phyloP scores from a whole-genome alignment of 2,888 invertebrate species.

The Disparrhopalites patrizii region DNA sequence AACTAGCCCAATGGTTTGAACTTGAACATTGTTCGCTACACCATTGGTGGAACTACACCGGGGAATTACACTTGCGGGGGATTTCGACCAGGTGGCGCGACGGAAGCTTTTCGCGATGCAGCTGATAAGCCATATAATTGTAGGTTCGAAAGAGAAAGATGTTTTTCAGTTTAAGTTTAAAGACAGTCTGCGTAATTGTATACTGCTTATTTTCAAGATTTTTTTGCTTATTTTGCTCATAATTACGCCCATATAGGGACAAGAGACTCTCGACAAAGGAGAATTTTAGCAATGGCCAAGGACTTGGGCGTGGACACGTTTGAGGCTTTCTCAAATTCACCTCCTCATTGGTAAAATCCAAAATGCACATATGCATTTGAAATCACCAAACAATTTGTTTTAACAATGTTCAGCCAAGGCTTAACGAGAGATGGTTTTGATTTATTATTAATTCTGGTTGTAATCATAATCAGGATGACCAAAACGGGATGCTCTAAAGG shows the following conservation, averaged over 20 bases:
- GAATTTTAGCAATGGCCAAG: constrained; percentile 34
- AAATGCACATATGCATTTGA: background rate
- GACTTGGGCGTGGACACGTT: constrained; percentile 38
- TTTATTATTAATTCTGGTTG: background rate
- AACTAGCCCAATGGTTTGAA: constrained; percentile 39
- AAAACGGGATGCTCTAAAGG: constrained; percentile 45
- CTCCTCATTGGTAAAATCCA: constrained; percentile 42
- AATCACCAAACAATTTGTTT: too few relatives aligned
- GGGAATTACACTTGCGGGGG: constrained; percentile 32
- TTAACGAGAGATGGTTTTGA: too few relatives aligned
- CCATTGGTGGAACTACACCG: constrained; percentile 45
- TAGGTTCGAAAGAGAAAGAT: too few relatives aligned
- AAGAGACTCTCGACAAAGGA: constrained; percentile 38
- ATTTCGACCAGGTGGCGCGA: constrained; percentile 39
- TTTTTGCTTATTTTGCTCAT: too few relatives aligned
- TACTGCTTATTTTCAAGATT: too few relatives aligned
- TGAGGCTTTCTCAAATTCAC: constrained; percentile 46
- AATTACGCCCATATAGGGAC: too few relatives aligned
- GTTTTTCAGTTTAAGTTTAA: background rate
- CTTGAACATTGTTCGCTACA: constrained; percentile 44
- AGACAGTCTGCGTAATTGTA: too few relatives aligned
- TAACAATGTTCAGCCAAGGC: too few relatives aligned
- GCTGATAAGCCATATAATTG: constrained; percentile 38
- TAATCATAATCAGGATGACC: constrained; percentile 38
- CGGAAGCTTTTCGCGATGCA: constrained; percentile 39